Percentiles rank a stretch among this genome's conserved stretches.
Conservation (phyloP, 2,888 invertebrate genomes). For the Eupeodes latifasciatus region DNA sequence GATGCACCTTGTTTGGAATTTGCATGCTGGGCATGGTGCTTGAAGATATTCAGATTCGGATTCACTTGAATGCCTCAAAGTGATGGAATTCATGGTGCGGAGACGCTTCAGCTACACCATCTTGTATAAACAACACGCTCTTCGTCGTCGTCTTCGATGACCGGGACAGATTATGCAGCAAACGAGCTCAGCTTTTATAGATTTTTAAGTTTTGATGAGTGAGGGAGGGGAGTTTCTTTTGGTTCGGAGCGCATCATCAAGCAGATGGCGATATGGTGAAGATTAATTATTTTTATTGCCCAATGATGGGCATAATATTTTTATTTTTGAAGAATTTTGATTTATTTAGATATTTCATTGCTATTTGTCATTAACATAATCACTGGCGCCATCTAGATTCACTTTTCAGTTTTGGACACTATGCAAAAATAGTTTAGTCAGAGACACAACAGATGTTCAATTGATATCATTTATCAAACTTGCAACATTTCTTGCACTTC, state of each 20-base stretch:
- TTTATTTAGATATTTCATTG: conserved; percentile 61
- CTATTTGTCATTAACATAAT: conserved; percentile 65
- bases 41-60: neutral
- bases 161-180: conserved; percentile 28
- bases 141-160: conserved; percentile 21
- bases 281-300: conserved; percentile 71
- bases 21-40: conserved; percentile 18
- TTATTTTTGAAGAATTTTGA: conserved; percentile 25
- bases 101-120: neutral
- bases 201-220: conserved; percentile 17
- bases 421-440: neutral
- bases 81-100: conserved; percentile 60
- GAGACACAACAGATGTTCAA: conserved; percentile 19
- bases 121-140: conserved; percentile 17
- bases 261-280: conserved; percentile 24
- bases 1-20: conserved; percentile 62
- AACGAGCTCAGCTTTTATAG: conserved; percentile 9
- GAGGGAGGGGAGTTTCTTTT: conserved; percentile 26
- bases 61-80: conserved; percentile 42
- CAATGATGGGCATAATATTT: conserved; percentile 54
- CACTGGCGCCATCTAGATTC: conserved; percentile 63
- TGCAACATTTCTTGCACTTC: too few species aligned
- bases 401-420: conserved; percentile 2
- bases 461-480: neutral
- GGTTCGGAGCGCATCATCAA: neutral